Evolutionary conservation across 2,888 invertebrate genomes (phyloP), one percentile per base, ranked within the genome.

Genomic region (Cephus runcator): DNA sequence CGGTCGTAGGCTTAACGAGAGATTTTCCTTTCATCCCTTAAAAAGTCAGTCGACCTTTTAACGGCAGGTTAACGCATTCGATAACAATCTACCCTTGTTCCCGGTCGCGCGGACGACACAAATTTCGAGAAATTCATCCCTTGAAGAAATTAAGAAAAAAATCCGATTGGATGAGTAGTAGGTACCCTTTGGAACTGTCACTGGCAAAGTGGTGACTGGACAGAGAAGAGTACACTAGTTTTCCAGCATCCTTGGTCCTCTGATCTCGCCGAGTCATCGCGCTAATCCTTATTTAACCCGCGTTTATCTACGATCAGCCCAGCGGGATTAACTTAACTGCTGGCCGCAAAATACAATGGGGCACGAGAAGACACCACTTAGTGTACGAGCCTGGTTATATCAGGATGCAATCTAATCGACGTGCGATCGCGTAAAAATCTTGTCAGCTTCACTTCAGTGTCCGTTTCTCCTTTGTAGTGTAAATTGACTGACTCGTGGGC

Each of bases 211-310:
- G 56, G 68, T 69, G 31, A 69, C 77, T 77, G 79, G 81, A 81
- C 81, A 80, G 40, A 23, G 40, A 56, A 2, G 78, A 80, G 78
- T 81, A 77, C 36, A 36, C 79, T 71, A 77, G 69, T 69, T 35
- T 68, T 23, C n/a, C 12, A 77, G 79, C 73, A 78, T 76, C 75
- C 75, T 71, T 69, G 12, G 33, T 12, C 36, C 40, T 69, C 69
- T 77, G 81, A 83, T 83, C 79, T 81, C 82, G 88, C 78, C 86
- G 82, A 88, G 88, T 90, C 90, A 90, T 78, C 83, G 79, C 81
- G 82, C 83, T 89, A 90, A 90, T 90, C 90, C 89, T 88, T 84
- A 87, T 89, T 90, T 88, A 89, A 88, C 85, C 87, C 83, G 79
- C 73, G 80, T 87, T 85, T 88, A 90, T 89, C 88, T 83, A 79